Conservation (phyloP, 2,797 vertebrate genomes). For the Eidolon dupreanum region DNA sequence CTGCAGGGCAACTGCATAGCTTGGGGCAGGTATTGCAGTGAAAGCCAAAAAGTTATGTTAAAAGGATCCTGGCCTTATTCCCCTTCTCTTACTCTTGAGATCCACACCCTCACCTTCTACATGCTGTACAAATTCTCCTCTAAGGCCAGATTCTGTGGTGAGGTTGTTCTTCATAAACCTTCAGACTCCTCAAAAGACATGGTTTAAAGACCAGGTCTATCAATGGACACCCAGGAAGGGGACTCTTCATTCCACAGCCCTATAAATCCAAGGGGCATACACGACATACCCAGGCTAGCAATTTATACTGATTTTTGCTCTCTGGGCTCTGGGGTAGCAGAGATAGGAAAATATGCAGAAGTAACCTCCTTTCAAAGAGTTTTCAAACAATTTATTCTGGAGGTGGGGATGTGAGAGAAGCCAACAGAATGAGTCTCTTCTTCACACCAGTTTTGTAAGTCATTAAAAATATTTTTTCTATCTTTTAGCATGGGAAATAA, state of each 20-base stretch:
- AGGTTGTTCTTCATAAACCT: background rate
- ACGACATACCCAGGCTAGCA: background rate
- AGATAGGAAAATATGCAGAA: background rate
- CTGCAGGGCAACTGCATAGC: background rate
- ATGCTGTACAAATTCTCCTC: background rate
- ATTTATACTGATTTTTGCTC: background rate
- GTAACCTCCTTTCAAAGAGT: background rate
- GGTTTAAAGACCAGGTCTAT: background rate
- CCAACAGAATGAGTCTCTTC: background rate
- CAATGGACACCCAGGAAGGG: too few relatives aligned
- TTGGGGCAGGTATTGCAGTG: background rate
- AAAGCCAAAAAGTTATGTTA: background rate
- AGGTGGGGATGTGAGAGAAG: too few relatives aligned
- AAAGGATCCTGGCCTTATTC: background rate
- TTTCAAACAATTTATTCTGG: background rate
- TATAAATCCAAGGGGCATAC: accelerated
- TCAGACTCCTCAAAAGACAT: background rate
- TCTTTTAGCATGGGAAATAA: background rate
- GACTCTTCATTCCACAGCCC: background rate
- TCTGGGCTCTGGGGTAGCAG: background rate
- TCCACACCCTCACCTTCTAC: background rate
- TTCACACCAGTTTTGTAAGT: background rate
- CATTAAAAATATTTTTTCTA: background rate
- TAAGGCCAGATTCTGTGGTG: background rate
- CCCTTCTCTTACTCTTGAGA: background rate